Conservation (phyloP, 1,140 invertebrate genomes). For the Myzus persicae region DNA sequence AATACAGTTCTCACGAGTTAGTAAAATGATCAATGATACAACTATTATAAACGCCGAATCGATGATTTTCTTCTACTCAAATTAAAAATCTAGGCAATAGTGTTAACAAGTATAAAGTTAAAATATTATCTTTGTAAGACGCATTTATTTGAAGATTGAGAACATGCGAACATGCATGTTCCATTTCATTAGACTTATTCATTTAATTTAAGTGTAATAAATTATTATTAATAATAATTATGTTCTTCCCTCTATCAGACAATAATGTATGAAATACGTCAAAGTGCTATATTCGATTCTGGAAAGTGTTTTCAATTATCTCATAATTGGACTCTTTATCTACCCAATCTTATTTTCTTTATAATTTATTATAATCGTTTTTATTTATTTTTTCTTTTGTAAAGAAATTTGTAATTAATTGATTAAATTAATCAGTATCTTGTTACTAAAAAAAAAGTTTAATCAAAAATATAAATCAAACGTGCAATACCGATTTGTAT, state of each 20-base stretch:
- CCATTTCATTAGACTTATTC: neutral
- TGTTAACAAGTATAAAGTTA: neutral
- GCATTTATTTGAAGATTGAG: neutral
- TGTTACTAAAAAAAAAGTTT: neutral
- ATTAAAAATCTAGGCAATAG: neutral
- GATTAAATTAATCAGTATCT: neutral
- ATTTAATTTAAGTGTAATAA: neutral
- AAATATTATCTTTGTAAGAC: neutral
- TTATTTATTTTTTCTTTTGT: neutral
- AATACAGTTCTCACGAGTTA: neutral
- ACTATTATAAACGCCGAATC: neutral
- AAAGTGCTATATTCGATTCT: constrained; percentile 8
- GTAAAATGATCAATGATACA: neutral
- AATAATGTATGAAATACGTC: neutral
- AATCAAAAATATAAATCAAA: neutral
- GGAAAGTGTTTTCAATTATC: neutral
- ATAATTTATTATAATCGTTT: neutral
- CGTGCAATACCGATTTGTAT: neutral
- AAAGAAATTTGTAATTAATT: neutral
- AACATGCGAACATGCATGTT: neutral
- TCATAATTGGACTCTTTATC: neutral
- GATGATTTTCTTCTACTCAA: neutral
- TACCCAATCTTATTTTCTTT: neutral
- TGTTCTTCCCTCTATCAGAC: neutral
- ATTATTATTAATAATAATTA: neutral